phyloP scores from a whole-genome alignment of 2,113 vertebrate species.

The Capreolus pygargus region DNA sequence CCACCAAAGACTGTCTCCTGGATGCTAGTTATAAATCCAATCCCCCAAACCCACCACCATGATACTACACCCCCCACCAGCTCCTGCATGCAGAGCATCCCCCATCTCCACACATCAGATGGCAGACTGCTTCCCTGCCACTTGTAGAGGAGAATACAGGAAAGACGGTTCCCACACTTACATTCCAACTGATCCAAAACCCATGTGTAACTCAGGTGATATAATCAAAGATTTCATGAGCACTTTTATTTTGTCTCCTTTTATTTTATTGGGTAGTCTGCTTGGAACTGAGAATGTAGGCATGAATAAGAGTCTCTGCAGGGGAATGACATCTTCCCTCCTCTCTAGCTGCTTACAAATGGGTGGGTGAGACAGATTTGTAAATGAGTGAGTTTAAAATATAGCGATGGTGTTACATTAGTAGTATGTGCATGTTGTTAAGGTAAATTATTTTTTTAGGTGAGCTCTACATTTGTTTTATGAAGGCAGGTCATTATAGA shows the following conservation, averaged over 20 bases:
- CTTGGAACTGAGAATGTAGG: background rate
- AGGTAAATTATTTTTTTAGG: background rate
- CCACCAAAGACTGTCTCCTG: background rate
- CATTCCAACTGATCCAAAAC: background rate
- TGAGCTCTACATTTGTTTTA: background rate
- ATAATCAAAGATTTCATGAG: background rate
- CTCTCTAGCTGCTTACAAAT: background rate
- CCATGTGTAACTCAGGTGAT: background rate
- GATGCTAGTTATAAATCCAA: background rate
- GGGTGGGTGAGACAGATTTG: background rate
- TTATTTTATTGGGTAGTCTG: background rate
- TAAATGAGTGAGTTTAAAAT: background rate
- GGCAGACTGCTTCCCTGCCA: background rate
- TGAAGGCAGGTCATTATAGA: background rate
- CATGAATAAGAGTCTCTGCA: background rate
- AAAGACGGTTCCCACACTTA: background rate
- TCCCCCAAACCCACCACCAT: background rate
- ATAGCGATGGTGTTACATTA: background rate
- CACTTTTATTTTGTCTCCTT: background rate
- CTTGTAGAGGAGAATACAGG: background rate
- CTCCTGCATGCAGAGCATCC: rapidly evolving
- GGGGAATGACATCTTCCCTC: background rate
- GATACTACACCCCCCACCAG: background rate
- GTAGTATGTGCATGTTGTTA: background rate
- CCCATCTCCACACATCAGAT: background rate